Conservation (phyloP, 2,888 invertebrate genomes). For the Stramonita haemastoma region DNA sequence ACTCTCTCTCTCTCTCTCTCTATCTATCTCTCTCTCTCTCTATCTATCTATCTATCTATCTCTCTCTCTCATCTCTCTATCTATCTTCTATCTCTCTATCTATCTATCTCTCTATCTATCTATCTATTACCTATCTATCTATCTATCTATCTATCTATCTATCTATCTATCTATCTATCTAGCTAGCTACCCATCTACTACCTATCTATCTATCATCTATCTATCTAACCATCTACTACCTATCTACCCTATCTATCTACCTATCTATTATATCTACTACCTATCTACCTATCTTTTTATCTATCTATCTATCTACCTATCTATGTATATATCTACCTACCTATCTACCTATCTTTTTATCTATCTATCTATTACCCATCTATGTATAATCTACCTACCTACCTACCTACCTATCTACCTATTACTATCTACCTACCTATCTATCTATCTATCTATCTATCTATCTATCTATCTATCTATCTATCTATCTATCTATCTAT, state of each 20-base stretch:
- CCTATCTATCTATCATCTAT: too few relatives aligned
- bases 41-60: background rate
- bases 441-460: background rate
- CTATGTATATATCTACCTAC: too few relatives aligned
- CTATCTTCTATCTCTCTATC: background rate
- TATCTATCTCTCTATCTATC: background rate
- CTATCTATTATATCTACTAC: background rate
- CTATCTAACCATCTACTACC: background rate
- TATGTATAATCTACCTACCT: background rate
- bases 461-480: background rate
- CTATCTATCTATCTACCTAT: too few relatives aligned
- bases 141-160: background rate
- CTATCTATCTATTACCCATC: background rate
- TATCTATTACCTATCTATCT: background rate
- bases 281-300: too few relatives aligned
- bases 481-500: background rate
- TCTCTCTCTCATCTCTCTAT: background rate
- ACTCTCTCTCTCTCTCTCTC: background rate
- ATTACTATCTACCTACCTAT: background rate
- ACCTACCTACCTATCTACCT: background rate
- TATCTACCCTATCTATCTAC: background rate
- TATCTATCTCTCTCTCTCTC: background rate
- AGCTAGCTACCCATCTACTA: too few relatives aligned
- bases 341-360: background rate
- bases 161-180: background rate